These are phyloP conservation scores for Ormyrus rosae DNA, from an alignment of 2,888 invertebrate genomes.

Conservation along the genomic window DNA sequence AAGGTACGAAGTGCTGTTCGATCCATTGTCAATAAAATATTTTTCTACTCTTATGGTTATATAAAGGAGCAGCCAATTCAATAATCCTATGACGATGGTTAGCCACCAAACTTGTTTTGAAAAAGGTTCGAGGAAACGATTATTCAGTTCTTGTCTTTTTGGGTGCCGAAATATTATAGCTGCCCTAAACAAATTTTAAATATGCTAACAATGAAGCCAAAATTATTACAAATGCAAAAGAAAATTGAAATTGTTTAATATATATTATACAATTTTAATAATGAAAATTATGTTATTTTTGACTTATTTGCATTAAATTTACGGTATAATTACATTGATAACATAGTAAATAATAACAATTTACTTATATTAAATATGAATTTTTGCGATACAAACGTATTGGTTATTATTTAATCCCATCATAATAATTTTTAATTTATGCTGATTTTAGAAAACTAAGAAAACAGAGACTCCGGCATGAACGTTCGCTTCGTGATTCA, in stretches of 20 bases:
- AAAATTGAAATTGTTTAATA: neutral
- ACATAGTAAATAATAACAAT: too few species aligned
- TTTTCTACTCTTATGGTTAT: slow-evolving; percentile 61
- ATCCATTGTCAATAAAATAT: slow-evolving; percentile 28
- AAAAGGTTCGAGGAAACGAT: slow-evolving; percentile 82
- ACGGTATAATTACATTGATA: too few species aligned
- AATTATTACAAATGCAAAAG: neutral
- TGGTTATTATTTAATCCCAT: neutral
- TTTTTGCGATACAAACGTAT: neutral
- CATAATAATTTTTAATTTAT: neutral
- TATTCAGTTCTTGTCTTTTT: slow-evolving; percentile 79
- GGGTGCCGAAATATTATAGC: slow-evolving; percentile 84
- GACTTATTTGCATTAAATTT: too few species aligned
- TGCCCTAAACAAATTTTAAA: slow-evolving; percentile 71
- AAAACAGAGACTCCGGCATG: too few species aligned
- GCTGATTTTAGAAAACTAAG: too few species aligned
- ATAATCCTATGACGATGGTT: slow-evolving; percentile 71
- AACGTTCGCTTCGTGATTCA: too few species aligned
- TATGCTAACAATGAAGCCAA: neutral
- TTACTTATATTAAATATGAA: too few species aligned
- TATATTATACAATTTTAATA: neutral
- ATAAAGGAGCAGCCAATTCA: slow-evolving; percentile 64
- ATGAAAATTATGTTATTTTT: neutral
- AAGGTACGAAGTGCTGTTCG: slow-evolving; percentile 52
- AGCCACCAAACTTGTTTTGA: slow-evolving; percentile 79